Percentiles rank a stretch among this genome's conserved stretches.
phyloP scores from a whole-genome alignment of 1,140 invertebrate species.

The Myzus persicae region DNA sequence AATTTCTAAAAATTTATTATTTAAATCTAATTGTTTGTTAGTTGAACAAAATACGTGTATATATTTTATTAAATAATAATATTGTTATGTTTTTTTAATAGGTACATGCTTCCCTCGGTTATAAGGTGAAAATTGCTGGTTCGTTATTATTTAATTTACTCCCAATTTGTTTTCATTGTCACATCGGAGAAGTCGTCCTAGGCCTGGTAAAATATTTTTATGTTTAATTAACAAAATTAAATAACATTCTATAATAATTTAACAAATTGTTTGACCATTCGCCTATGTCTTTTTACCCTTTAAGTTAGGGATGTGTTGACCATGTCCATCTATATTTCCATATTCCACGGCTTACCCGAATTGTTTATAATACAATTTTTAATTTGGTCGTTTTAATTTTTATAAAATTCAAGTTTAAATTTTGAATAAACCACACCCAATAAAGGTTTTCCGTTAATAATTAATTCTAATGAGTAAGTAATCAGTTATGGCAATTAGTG shows the following conservation, averaged over 20 bases:
- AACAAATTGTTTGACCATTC: neutral
- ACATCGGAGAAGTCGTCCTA: neutral
- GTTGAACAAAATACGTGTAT: neutral
- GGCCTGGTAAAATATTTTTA: neutral
- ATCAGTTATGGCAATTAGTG: too few species aligned
- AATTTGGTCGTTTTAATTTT: too few species aligned
- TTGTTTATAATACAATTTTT: too few species aligned
- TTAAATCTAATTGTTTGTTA: neutral
- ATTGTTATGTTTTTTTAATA: neutral
- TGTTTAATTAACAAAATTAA: neutral
- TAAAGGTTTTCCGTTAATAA: too few species aligned
- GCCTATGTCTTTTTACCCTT: too few species aligned
- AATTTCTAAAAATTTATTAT: neutral
- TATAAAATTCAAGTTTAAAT: too few species aligned
- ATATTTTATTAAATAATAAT: neutral
- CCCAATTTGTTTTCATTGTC: conserved; percentile 3
- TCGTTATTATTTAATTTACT: neutral
- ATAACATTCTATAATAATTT: neutral
- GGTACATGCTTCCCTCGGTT: neutral
- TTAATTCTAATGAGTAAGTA: too few species aligned
- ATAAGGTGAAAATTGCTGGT: conserved; percentile 4
- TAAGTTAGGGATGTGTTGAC: too few species aligned
- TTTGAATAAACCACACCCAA: too few species aligned
- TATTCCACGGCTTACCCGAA: too few species aligned
- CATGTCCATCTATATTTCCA: too few species aligned